A percentile compares a stretch with the other conserved stretches of the same genome.
phyloP scores from a whole-genome alignment of 2,797 vertebrate genomes.

The Trichosurus vulpecula region DNA sequence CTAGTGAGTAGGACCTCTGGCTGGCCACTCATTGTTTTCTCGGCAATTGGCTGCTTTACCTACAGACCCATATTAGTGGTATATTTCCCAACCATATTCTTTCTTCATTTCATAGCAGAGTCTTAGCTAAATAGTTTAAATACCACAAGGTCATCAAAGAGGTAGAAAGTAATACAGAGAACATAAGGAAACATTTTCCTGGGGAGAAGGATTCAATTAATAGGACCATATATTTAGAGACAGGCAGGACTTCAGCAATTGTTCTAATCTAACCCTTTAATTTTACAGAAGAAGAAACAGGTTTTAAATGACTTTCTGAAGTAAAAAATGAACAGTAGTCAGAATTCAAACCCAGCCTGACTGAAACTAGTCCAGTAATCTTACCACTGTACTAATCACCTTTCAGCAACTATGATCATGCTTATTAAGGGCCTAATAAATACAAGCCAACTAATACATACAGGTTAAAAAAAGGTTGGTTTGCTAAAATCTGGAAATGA shows the following conservation, averaged over 20 bases:
- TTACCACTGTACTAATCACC: background rate
- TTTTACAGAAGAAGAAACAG: background rate
- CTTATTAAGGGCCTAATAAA: background rate
- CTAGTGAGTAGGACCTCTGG: background rate
- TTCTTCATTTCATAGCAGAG: background rate
- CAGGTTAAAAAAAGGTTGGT: background rate
- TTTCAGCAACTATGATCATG: background rate
- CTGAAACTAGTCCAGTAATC: background rate
- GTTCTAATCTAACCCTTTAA: background rate
- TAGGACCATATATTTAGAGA: background rate
- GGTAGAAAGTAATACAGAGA: background rate
- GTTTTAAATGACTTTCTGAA: background rate
- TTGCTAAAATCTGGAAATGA: background rate
- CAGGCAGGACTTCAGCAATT: background rate
- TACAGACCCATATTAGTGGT: background rate
- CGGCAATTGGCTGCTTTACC: background rate
- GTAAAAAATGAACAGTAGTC: background rate
- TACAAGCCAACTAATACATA: background rate
- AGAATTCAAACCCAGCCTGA: background rate
- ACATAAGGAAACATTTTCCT: background rate
- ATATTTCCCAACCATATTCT: background rate
- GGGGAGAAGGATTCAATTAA: background rate
- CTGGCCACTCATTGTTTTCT: background rate
- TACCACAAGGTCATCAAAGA: constrained; percentile 4
- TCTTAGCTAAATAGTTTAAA: background rate